phyloP scores from a whole-genome alignment of 1,140 invertebrate species.

The Araneus ventricosus region DNA sequence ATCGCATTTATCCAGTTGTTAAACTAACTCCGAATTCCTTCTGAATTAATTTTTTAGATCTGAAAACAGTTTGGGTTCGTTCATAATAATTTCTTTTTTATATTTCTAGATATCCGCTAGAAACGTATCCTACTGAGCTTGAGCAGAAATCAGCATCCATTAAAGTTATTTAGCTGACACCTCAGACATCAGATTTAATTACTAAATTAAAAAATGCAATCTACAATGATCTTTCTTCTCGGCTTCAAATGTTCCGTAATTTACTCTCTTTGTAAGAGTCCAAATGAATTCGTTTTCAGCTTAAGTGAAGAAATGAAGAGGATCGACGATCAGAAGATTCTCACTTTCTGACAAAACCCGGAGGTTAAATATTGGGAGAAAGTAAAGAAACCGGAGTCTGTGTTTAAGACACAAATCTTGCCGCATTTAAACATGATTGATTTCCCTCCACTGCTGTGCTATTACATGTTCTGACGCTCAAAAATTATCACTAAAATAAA shows the following conservation, averaged over 20 bases:
- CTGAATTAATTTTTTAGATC: no score
- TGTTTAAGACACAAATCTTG: slow-evolving; percentile 24
- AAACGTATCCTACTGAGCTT: no score
- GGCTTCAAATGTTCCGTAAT: not conserved
- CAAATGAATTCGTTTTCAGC: not conserved
- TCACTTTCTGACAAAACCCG: not conserved
- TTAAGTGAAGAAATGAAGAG: not conserved
- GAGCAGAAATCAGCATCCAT: no score
- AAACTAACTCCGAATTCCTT: no score
- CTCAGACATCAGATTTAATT: no score
- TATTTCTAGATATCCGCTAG: no score
- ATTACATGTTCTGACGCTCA: slow-evolving; percentile 1
- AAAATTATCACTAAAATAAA: slow-evolving; percentile 60
- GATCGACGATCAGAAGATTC: not conserved
- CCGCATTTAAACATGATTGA: slow-evolving; percentile 63
- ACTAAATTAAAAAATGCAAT: no score
- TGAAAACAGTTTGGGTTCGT: no score
- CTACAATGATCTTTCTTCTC: no score
- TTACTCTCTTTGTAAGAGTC: not conserved
- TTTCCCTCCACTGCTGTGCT: not conserved
- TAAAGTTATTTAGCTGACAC: no score
- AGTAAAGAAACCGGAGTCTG: not conserved
- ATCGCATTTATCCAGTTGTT: no score
- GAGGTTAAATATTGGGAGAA: not conserved
- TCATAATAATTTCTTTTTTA: no score